phyloP scores from a whole-genome alignment of 2,113 vertebrate genomes.

The Cariama cristata region DNA sequence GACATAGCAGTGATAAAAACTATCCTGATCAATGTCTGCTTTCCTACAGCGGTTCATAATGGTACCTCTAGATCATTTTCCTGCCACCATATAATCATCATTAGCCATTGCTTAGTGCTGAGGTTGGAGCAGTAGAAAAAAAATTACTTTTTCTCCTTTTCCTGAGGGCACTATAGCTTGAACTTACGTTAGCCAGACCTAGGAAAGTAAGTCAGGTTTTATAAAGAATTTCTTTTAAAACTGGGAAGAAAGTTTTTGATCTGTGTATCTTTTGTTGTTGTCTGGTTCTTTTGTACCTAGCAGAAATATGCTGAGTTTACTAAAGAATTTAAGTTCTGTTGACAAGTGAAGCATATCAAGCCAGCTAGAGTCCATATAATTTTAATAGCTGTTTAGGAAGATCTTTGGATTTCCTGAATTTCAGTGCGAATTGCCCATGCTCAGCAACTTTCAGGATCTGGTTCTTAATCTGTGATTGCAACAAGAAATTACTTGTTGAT shows the following conservation, averaged over 20 bases:
- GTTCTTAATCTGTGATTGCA: neutral
- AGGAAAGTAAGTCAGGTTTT: neutral
- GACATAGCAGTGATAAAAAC: neutral
- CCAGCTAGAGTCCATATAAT: neutral
- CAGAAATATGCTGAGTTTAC: neutral
- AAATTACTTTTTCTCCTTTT: neutral
- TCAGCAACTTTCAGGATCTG: neutral
- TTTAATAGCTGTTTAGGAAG: neutral
- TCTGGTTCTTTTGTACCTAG: neutral
- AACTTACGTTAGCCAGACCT: neutral
- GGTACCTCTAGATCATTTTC: neutral
- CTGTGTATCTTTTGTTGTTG: neutral
- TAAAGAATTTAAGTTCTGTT: neutral
- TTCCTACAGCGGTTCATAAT: neutral
- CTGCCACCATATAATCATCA: neutral
- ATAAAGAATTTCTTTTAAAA: neutral
- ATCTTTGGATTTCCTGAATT: neutral
- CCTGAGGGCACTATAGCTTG: neutral
- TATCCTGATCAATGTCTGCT: neutral
- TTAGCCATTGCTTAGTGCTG: neutral
- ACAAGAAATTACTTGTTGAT: slow-evolving; percentile 36
- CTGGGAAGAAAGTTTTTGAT: neutral
- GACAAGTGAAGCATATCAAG: neutral
- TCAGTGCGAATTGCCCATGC: neutral
- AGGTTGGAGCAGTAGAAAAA: neutral